Base-by-base conservation (phyloP, 2,797 vertebrate genomes). In the Anabacerthia variegaticeps region DNA sequence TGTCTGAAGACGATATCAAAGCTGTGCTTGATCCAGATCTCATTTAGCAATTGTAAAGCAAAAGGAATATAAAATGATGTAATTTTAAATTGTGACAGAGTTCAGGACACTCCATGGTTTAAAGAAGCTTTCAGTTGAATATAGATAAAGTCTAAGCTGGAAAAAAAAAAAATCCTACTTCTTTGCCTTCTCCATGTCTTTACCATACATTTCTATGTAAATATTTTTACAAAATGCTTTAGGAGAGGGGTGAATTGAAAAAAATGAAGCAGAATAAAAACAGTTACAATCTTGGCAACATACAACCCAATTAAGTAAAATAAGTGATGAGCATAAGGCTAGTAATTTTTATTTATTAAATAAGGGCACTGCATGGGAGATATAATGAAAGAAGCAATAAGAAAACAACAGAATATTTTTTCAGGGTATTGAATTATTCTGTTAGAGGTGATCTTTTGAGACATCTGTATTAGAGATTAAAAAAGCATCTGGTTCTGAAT, bases 1-100 rank as follows among this genome's bases (percentile, higher is more conserved):
- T 65, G 55, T 79, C 72, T 93, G 79, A 89, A 93, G 84, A 73
- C 91, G 80, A 63, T 71, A 88, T 28, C 86, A 81, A 95, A 94
- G 77, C 66, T 65, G 22, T 37, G 19, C 62, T 79, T 88, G 39
- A 51, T 83, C 82, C 66, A 72, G 71, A 85, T 48, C 56, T 80
- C 79, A 85, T 85, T 88, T 74, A 88, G 68, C 43, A 88, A 51
- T 83, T 48, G 9, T 71, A 68, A 73, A 63, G 76, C 28, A 71
- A 77, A 91, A 79, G n/a, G 51, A 89, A 89, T 62, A 75, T 39
- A 36, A 79, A 90, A 81, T 74, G 7, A 94, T 88, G 61, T 92
- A 56, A 94, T 71, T 92, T 81, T 44, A 81, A 88, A 88, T 71
- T 65, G 39, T 52, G 62, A 59, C 46, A 46, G 21, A 82, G 56